Evolutionary conservation across 1,140 invertebrate species (phyloP), one percentile per base, ranked within the genome.

Genomic region (Cotesia chilonis): DNA sequence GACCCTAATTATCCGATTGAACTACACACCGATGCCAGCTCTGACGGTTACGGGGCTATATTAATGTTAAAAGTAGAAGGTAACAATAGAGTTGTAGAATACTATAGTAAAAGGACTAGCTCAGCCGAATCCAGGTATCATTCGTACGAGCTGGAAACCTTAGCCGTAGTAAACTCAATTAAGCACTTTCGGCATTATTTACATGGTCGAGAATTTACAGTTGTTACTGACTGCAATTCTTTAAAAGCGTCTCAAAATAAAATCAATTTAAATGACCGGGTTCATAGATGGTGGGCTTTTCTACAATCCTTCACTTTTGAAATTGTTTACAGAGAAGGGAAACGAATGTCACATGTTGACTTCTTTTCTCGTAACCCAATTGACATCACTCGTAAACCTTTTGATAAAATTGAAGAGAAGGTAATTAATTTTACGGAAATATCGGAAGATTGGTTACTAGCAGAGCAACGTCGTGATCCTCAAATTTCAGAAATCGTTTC

Each of bases 241-340:
- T 77, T 78, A 71, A 83, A 71, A 78, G 77, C 75, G 74, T 76
- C 79, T 1, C 14, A 47, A 71, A 80, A 76, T 73, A 82, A 79
- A 76, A 76, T 75, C 77, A 72, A 82, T 75, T 76, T 85, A 73
- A 75, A 71, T 0, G 82, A 84, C 0, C 61, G 82, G 28, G 81
- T 77, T 1, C 77, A 83, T 64, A 64, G 81, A n/a, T 85, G 82
- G 79, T 84, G 82, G 79, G 72, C 78, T 7, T 80, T 64, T 74
- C 71, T 82, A 72, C 78, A 84, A 73, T 36, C 74, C 7, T 80
- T 80, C 37, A 75, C 81, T 52, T 81, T 82, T 47, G 71, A 73
- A 5, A 71, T 76, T 36, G n/a, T 67, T 4, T 72, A 72, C 65
- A n/a, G 65, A 59, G 68, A 72, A n/a, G 72, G 69, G 12, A 74